Evolutionary conservation across 2,797 vertebrate genomes (phyloP).

Genomic region (Cirrhinus molitorella): DNA sequence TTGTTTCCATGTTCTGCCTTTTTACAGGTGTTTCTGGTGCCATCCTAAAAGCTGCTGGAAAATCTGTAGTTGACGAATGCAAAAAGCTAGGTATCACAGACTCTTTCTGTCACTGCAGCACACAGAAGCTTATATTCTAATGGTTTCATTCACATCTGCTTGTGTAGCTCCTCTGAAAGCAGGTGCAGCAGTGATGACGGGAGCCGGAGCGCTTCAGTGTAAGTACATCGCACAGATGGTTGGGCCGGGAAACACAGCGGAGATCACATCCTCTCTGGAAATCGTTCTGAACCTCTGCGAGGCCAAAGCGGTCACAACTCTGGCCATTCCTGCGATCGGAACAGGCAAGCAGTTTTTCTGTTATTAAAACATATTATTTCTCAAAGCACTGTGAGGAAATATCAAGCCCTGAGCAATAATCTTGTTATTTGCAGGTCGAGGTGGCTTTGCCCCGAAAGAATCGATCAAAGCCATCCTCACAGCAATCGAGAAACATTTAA

Average conservation of each 20-base stretch:
- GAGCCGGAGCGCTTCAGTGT: slow-evolving; percentile 66
- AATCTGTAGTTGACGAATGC: slow-evolving; percentile 67
- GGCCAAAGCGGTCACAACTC: slow-evolving; percentile 43
- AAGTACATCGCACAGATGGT: slow-evolving; percentile 69
- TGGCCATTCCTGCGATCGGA: slow-evolving; percentile 70
- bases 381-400: not conserved
- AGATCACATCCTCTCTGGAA: slow-evolving; percentile 59
- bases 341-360: slow-evolving; percentile 56
- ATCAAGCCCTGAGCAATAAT: not conserved
- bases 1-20: slow-evolving; percentile 11
- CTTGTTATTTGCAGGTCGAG: slow-evolving; percentile 57
- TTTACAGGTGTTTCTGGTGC: slow-evolving; percentile 70
- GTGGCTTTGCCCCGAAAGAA: slow-evolving; percentile 52
- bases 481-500: slow-evolving; percentile 63
- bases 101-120: not conserved
- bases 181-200: slow-evolving; percentile 65
- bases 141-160: not conserved
- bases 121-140: not conserved
- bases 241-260: slow-evolving; percentile 44
- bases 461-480: slow-evolving; percentile 63
- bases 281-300: slow-evolving; percentile 65
- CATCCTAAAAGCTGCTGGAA: slow-evolving; percentile 68
- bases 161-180: slow-evolving; percentile 59
- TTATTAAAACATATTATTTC: not conserved
- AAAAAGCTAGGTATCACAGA: slow-evolving; percentile 56